These are phyloP conservation scores for Calonectris borealis DNA, from an alignment of 2,113 vertebrate species.

Conservation along the genomic window DNA sequence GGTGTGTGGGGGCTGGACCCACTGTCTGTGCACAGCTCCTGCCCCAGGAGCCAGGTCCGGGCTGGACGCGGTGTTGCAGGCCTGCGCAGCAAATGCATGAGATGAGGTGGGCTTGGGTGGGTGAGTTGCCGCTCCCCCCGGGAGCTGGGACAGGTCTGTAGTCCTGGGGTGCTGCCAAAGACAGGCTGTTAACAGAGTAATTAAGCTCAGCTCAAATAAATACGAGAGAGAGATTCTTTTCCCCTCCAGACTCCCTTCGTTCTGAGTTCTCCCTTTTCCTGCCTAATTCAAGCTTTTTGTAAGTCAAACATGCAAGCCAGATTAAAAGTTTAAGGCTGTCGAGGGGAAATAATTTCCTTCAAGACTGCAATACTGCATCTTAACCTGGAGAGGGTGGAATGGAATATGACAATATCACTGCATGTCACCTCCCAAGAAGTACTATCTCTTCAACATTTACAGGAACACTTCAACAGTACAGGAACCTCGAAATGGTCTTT, in stretches of 20 bases:
- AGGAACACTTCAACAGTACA: background rate
- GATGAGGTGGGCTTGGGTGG: background rate
- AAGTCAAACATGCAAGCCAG: background rate
- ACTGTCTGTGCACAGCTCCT: background rate
- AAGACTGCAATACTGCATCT: constrained; percentile 47
- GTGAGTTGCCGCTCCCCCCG: background rate
- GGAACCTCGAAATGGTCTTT: background rate
- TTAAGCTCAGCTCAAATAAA: background rate
- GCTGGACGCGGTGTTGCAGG: background rate
- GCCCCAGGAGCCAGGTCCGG: background rate
- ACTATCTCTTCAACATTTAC: background rate
- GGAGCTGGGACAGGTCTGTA: background rate
- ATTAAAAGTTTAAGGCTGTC: background rate
- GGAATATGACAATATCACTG: constrained; percentile 39
- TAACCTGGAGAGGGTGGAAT: constrained; percentile 73
- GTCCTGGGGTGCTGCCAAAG: background rate
- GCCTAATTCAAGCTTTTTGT: background rate
- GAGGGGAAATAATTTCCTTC: background rate
- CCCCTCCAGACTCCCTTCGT: fast-evolving
- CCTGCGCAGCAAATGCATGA: fast-evolving
- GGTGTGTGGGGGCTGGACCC: background rate
- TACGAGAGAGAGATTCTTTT: background rate
- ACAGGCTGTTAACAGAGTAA: background rate
- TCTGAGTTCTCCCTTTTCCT: background rate
- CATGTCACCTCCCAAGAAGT: background rate